Percentiles rank a stretch among this genome's conserved stretches.
phyloP scores from a whole-genome alignment of 2,888 invertebrate genomes.

The Megaustenia siamemsis region DNA sequence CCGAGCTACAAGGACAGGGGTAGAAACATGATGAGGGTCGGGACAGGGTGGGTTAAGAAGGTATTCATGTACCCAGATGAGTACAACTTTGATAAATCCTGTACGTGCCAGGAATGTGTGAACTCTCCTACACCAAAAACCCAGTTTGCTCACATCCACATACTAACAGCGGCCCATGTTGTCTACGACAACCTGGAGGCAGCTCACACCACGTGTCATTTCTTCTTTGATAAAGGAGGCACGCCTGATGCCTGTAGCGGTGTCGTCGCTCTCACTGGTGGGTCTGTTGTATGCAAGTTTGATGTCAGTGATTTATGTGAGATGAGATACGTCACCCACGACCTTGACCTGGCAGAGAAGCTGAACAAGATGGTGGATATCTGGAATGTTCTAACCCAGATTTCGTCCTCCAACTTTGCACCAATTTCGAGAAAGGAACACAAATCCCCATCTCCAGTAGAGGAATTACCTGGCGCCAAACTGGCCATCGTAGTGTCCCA shows the following conservation, averaged over 20 bases:
- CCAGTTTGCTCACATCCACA: background rate
- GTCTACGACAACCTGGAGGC: slow-evolving; percentile 6
- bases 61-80: background rate
- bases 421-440: too few relatives aligned
- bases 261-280: background rate
- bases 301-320: background rate
- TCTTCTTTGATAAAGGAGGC: slow-evolving; percentile 7
- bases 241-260: background rate
- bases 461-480: too few relatives aligned
- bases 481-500: background rate
- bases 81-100: background rate
- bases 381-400: too few relatives aligned
- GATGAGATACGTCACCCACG: slow-evolving; percentile 7
- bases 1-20: background rate
- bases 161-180: slow-evolving; percentile 5
- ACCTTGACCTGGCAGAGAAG: slow-evolving; percentile 1
- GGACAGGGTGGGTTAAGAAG: slow-evolving; percentile 8
- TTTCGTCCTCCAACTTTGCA: too few relatives aligned
- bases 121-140: background rate
- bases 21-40: background rate
- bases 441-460: too few relatives aligned
- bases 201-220: background rate
- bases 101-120: background rate
- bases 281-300: background rate
- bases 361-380: too few relatives aligned